phyloP scores from a whole-genome alignment of 2,797 vertebrate species.

The Otolemur crassicaudatus region DNA sequence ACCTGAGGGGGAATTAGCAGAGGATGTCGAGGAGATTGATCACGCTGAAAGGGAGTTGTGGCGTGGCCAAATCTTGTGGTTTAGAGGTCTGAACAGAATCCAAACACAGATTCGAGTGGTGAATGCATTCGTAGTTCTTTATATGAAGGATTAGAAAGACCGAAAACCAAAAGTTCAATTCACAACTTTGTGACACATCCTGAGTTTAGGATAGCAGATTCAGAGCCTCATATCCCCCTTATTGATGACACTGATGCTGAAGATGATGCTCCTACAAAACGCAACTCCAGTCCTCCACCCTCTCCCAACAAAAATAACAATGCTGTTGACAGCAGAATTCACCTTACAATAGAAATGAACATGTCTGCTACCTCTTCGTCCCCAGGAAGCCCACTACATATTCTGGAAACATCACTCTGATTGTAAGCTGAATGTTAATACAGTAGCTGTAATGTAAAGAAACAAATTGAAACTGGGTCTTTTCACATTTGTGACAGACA shows the following conservation, averaged over 20 bases:
- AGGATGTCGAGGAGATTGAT: slow-evolving; percentile 98
- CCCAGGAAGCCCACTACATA: slow-evolving; percentile 98
- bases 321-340: slow-evolving; percentile 96
- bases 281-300: slow-evolving; percentile 93
- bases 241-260: slow-evolving; percentile 99
- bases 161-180: slow-evolving; percentile 97
- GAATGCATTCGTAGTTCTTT: slow-evolving; percentile 99
- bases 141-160: slow-evolving; percentile 99
- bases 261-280: slow-evolving; percentile 98
- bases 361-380: slow-evolving; percentile 95
- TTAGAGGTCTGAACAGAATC: slow-evolving; percentile 99
- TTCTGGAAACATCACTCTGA: slow-evolving; percentile 99
- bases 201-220: slow-evolving; percentile 99
- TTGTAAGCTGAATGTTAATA: slow-evolving; percentile 92
- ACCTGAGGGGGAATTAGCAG: slow-evolving; percentile 97
- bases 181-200: slow-evolving; percentile 99
- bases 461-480: slow-evolving; percentile 91
- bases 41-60: slow-evolving; percentile 98
- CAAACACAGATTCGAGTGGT: slow-evolving; percentile 99
- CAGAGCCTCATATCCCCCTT: slow-evolving; percentile 98
- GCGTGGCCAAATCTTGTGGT: slow-evolving; percentile 99
- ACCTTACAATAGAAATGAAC: slow-evolving; percentile 95
- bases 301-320: slow-evolving; percentile 99
- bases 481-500: slow-evolving; percentile 90
- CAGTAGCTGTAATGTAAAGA: slow-evolving; percentile 91